These are phyloP conservation scores for Paedocypris sp. DNA, from an alignment of 2,113 vertebrate genomes.

Conservation along the genomic window DNA sequence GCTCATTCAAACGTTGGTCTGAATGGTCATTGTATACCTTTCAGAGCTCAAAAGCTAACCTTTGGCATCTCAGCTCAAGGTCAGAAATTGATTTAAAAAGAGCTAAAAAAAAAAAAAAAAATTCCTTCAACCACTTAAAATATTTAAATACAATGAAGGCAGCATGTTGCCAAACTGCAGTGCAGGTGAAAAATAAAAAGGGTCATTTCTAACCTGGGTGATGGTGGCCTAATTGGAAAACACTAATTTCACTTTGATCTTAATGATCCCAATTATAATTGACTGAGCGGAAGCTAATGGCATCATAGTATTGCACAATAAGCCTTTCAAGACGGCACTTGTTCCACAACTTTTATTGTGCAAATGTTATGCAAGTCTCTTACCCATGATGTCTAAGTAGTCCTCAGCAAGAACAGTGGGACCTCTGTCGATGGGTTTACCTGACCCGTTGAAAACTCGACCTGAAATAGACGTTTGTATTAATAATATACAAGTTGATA, in stretches of 20 bases:
- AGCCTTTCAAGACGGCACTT: not conserved
- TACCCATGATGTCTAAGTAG: constrained; percentile 75
- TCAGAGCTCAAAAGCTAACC: constrained; percentile 10
- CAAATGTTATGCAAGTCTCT: not conserved
- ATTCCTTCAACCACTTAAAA: not conserved
- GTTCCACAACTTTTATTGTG: not conserved
- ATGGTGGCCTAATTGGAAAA: not conserved
- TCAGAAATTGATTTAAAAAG: constrained; percentile 17
- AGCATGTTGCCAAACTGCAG: not conserved
- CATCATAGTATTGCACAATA: not conserved
- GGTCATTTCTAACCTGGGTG: not conserved
- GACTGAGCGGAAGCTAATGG: not conserved
- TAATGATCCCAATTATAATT: not conserved
- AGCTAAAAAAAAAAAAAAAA: constrained; percentile 3
- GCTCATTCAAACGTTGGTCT: not conserved
- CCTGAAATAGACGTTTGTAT: constrained; percentile 43
- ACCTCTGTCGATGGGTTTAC: constrained; percentile 71
- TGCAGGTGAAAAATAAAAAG: no score
- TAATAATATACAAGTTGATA: not conserved
- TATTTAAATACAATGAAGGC: not conserved
- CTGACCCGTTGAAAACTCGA: constrained; percentile 69
- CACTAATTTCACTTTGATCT: not conserved
- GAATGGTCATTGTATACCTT: not conserved
- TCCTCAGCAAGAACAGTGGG: constrained; percentile 67
- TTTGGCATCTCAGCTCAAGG: constrained; percentile 15